These are phyloP conservation scores for Regulus satrapa DNA, from an alignment of 2,113 vertebrate genomes.

Conservation along the genomic window DNA sequence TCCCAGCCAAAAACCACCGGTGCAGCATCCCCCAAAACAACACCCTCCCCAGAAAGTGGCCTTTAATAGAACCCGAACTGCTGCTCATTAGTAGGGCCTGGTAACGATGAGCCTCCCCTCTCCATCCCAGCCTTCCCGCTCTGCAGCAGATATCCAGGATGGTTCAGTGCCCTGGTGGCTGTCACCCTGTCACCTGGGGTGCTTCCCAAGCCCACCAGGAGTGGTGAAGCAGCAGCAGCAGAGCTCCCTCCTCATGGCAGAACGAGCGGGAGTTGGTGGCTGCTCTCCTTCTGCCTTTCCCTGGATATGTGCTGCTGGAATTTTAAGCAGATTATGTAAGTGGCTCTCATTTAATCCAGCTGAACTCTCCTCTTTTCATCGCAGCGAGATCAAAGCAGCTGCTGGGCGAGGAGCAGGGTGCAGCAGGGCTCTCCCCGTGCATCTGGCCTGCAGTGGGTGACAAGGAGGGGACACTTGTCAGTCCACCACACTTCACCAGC, in stretches of 20 bases:
- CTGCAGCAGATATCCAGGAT: accelerated
- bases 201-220: neutral
- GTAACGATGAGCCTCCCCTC: neutral
- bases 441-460: neutral
- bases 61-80: neutral
- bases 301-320: neutral
- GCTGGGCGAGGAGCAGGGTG: neutral
- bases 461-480: neutral
- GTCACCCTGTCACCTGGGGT: neutral
- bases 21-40: neutral
- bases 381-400: constrained; percentile 43
- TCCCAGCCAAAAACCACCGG: neutral
- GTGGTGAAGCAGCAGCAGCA: neutral
- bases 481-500: neutral
- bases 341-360: constrained; percentile 47
- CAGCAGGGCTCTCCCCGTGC: neutral
- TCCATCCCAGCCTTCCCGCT: neutral
- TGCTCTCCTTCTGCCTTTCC: neutral
- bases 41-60: neutral
- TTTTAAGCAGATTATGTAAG: constrained; percentile 66
- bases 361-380: constrained; percentile 30
- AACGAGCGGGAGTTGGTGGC: neutral
- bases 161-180: neutral
- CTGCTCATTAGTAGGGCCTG: neutral
- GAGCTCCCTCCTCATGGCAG: neutral